phyloP scores from a whole-genome alignment of 2,888 invertebrate species.

The Tetragonisca angustula region DNA sequence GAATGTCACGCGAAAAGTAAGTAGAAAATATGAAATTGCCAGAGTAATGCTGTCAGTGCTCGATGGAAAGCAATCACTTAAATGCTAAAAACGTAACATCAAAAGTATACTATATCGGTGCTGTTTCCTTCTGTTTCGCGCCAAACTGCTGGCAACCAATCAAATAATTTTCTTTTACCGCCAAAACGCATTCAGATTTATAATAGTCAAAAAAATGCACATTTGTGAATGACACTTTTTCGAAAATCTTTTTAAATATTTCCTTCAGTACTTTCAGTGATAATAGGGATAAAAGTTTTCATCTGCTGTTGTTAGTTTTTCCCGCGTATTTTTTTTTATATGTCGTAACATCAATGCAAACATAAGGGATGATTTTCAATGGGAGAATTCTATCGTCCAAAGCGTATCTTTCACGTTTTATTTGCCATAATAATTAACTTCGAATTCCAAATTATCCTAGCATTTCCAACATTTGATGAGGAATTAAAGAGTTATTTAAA shows the following conservation, averaged over 20 bases:
- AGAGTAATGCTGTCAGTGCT: neutral
- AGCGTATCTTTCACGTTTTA: neutral
- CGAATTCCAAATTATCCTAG: neutral
- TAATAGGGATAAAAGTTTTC: neutral
- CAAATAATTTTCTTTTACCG: conserved; percentile 39
- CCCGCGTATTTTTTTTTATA: conserved; percentile 48
- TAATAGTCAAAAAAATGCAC: neutral
- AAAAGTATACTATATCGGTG: neutral
- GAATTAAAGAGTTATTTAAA: neutral
- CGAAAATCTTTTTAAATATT: conserved; percentile 18
- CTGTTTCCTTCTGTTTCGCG: conserved; percentile 35
- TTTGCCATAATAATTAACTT: neutral
- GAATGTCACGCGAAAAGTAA: neutral
- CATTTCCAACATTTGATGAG: neutral
- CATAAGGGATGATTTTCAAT: conserved; percentile 12
- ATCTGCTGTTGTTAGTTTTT: conserved; percentile 2
- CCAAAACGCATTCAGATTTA: conserved; percentile 33
- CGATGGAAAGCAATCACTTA: neutral
- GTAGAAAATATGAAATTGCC: neutral
- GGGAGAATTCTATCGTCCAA: neutral
- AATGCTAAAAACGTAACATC: neutral
- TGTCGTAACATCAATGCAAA: neutral
- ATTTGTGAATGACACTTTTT: neutral
- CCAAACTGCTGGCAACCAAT: conserved; percentile 48
- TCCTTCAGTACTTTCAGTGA: neutral